These are phyloP conservation scores for Erebia ligea DNA, from an alignment of 2,888 invertebrate species.

Conservation along the genomic window DNA sequence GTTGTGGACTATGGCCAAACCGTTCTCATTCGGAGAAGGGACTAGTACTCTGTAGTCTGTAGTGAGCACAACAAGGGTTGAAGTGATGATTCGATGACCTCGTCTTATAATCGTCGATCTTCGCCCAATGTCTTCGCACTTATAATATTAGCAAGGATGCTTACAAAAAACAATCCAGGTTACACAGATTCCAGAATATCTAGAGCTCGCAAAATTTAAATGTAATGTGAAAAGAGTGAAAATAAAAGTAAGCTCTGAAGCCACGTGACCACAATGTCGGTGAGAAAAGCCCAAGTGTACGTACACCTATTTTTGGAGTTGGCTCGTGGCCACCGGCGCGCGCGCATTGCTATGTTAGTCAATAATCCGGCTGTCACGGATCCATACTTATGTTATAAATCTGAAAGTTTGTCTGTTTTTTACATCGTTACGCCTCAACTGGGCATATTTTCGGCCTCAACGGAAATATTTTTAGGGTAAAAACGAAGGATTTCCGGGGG, in stretches of 20 bases:
- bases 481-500: too few species aligned
- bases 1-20: too few species aligned
- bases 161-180: not conserved
- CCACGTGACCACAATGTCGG: conserved; percentile 74
- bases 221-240: conserved; percentile 18
- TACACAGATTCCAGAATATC: conserved; percentile 2
- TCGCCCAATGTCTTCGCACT: too few species aligned
- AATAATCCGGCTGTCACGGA: conserved; percentile 45
- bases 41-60: too few species aligned
- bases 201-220: conserved; percentile 12
- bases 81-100: too few species aligned
- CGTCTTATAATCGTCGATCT: too few species aligned
- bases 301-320: conserved; percentile 66
- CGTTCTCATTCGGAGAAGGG: too few species aligned
- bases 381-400: conserved; percentile 38
- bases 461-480: too few species aligned
- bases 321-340: conserved; percentile 66
- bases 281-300: conserved; percentile 64
- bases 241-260: conserved; percentile 33
- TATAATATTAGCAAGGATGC: too few species aligned
- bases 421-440: not conserved
- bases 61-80: too few species aligned
- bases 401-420: not conserved
- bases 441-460: not conserved
- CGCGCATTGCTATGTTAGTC: conserved; percentile 66